A percentile compares a stretch with the other conserved stretches of the same genome.
These are phyloP conservation scores for Zapornia atra DNA, from an alignment of 2,113 vertebrate genomes.

Conservation along the genomic window DNA sequence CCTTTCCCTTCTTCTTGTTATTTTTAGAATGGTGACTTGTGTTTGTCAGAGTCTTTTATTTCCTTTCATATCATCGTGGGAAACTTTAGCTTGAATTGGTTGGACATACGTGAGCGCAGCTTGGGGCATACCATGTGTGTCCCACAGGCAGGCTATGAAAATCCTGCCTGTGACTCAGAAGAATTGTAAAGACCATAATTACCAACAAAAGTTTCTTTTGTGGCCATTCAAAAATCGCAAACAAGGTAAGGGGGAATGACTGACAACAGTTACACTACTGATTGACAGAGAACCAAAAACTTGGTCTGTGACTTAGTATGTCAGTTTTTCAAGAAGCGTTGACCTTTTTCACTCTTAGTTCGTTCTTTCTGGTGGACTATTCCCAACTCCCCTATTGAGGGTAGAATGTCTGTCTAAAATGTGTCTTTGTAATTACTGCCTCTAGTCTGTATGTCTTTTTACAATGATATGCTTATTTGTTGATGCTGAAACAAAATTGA, in stretches of 20 bases:
- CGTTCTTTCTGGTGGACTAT: slow-evolving; percentile 21
- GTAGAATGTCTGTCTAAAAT: slow-evolving; percentile 33
- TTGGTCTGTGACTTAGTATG: slow-evolving; percentile 32
- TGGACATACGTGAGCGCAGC: slow-evolving; percentile 8
- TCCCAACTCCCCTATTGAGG: slow-evolving; percentile 22
- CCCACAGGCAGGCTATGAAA: slow-evolving; percentile 48
- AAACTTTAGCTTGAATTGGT: slow-evolving; percentile 58
- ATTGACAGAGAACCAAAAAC: slow-evolving; percentile 53
- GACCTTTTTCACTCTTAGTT: slow-evolving; percentile 47
- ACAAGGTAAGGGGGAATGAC: slow-evolving; percentile 38
- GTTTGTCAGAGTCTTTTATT: slow-evolving; percentile 41
- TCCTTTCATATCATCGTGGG: slow-evolving; percentile 53
- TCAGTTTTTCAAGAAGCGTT: slow-evolving; percentile 44
- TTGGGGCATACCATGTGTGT: slow-evolving; percentile 19
- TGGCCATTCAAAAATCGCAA: slow-evolving; percentile 51
- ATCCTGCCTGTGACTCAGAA: slow-evolving; percentile 31
- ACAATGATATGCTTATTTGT: slow-evolving; percentile 46
- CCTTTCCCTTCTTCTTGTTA: slow-evolving; percentile 18
- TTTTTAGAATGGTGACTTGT: slow-evolving; percentile 46
- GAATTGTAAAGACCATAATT: slow-evolving; percentile 31
- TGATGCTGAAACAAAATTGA: slow-evolving; percentile 14
- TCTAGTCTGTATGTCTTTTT: background rate
- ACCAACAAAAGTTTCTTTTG: slow-evolving; percentile 52
- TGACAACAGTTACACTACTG: slow-evolving; percentile 44
- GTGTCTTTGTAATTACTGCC: slow-evolving; percentile 49